phyloP scores from a whole-genome alignment of 2,888 invertebrate species.

The Cephus spinipes region DNA sequence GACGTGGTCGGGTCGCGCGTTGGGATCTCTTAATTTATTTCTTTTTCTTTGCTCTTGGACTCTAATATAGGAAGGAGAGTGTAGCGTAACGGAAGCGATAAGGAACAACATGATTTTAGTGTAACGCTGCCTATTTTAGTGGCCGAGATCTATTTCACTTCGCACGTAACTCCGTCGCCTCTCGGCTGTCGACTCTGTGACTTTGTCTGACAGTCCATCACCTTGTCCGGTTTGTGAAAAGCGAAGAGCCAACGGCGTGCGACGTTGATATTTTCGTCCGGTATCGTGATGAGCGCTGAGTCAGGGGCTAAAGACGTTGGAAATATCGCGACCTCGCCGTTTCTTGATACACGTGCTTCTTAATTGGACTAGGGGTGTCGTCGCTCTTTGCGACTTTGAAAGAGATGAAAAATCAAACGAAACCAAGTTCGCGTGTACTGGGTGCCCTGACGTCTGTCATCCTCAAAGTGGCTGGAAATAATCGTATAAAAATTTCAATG shows the following conservation, averaged over 20 bases:
- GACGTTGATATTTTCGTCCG: conserved; percentile 45
- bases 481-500: neutral
- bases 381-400: neutral
- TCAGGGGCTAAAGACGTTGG: conserved; percentile 26
- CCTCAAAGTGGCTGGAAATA: neutral
- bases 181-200: conserved; percentile 51
- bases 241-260: conserved; percentile 31
- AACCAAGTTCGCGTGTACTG: neutral
- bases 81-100: conserved; percentile 6
- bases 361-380: neutral
- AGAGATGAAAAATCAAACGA: neutral
- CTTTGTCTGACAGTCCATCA: conserved; percentile 60
- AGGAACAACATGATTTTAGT: conserved; percentile 37
- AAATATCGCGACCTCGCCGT: conserved; percentile 28
- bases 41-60: neutral
- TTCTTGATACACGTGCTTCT: conserved; percentile 25
- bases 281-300: conserved; percentile 19
- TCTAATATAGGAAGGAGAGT: neutral
- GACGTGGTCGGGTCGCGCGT: neutral
- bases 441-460: neutral
- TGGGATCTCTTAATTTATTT: neutral
- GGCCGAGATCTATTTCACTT: conserved; percentile 53
- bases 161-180: conserved; percentile 56
- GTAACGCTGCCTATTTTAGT: conserved; percentile 22
- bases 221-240: conserved; percentile 46